Percentiles rank a stretch among this genome's conserved stretches.
phyloP scores from a whole-genome alignment of 2,113 vertebrate genomes.

The Melospiza melodia region DNA sequence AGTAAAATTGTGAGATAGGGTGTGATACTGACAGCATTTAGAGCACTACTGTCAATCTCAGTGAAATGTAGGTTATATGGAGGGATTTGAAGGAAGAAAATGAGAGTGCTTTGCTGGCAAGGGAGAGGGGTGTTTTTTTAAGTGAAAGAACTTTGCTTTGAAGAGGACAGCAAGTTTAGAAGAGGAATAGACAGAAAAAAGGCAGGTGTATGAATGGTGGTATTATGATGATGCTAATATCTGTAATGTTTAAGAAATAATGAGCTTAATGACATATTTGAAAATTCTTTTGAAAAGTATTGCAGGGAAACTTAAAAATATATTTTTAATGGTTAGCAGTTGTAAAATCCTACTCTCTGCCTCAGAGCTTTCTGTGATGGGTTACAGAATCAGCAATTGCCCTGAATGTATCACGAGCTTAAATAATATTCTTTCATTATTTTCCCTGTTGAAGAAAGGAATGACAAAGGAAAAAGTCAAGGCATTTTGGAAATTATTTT shows the following conservation, averaged over 20 bases:
- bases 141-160: neutral
- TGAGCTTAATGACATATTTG: neutral
- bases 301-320: neutral
- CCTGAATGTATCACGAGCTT: neutral
- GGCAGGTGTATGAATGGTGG: neutral
- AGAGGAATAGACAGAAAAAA: neutral
- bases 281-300: neutral
- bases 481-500: neutral
- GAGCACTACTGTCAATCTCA: conserved; percentile 32
- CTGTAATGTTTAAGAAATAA: conserved; percentile 20
- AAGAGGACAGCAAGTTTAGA: conserved; percentile 5
- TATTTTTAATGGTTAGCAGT: neutral
- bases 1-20: conserved; percentile 15
- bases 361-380: neutral
- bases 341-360: neutral
- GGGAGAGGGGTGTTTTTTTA: neutral
- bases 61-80: conserved; percentile 32
- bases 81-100: conserved; percentile 21
- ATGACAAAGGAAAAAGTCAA: neutral
- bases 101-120: neutral
- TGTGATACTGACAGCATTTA: conserved; percentile 36
- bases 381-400: neutral
- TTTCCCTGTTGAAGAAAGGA: neutral
- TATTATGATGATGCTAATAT: neutral
- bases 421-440: neutral